A percentile compares a stretch with the other conserved stretches of the same genome.
phyloP scores from a whole-genome alignment of 2,888 invertebrate genomes.

The Lottia gigantea region DNA sequence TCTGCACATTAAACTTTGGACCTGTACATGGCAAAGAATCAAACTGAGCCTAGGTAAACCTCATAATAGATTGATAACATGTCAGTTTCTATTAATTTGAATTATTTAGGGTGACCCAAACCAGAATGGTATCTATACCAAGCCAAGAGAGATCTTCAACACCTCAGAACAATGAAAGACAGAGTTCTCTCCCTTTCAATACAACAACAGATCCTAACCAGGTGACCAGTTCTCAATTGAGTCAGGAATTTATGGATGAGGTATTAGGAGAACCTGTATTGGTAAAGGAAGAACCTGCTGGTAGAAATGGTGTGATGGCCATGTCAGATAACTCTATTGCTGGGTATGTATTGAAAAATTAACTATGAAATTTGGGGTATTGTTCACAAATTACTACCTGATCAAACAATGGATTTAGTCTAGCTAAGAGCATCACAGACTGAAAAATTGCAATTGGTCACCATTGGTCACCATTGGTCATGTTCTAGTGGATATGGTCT shows the following conservation, averaged over 20 bases:
- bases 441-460: too few species aligned
- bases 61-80: too few species aligned
- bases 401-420: too few species aligned
- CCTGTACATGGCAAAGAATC: too few species aligned
- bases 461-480: too few species aligned
- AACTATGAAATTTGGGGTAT: too few species aligned
- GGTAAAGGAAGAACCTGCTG: not conserved
- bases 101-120: slow-evolving; percentile 12
- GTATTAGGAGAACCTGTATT: not conserved
- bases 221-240: slow-evolving; percentile 40
- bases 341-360: too few species aligned
- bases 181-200: slow-evolving; percentile 39
- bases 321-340: not conserved
- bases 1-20: too few species aligned
- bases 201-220: slow-evolving; percentile 32
- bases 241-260: slow-evolving; percentile 20
- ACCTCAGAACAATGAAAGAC: slow-evolving; percentile 29
- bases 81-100: not conserved
- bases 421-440: too few species aligned
- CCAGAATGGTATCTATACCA: slow-evolving; percentile 35
- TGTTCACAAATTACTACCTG: too few species aligned
- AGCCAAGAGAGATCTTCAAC: slow-evolving; percentile 20
- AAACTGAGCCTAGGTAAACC: too few species aligned
- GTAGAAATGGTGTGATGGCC: not conserved
- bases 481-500: too few species aligned